A percentile compares a stretch with the other conserved stretches of the same genome.
phyloP scores from a whole-genome alignment of 2,797 vertebrate species.

The Margarornis squamiger region DNA sequence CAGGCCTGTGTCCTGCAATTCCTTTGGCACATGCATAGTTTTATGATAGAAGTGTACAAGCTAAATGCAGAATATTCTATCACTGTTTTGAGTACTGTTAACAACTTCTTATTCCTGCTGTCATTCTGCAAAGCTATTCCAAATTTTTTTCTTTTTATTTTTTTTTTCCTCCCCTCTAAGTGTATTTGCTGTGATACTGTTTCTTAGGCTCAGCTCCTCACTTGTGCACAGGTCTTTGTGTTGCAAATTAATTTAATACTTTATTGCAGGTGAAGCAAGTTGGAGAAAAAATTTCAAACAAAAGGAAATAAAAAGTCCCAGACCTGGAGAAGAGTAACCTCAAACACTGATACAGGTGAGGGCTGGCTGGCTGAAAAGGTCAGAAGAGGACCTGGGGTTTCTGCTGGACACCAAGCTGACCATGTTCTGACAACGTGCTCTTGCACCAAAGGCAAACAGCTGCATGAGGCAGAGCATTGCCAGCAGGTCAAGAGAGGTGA shows the following conservation, averaged over 20 bases:
- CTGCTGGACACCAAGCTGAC: background rate
- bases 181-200: background rate
- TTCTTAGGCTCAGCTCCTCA: background rate
- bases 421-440: accelerated
- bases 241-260: background rate
- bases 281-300: background rate
- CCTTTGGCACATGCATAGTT: background rate
- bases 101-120: background rate
- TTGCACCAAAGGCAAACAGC: background rate
- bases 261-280: background rate
- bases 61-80: background rate
- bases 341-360: background rate
- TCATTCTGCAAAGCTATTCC: background rate
- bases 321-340: background rate
- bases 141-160: too few relatives aligned
- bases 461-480: background rate
- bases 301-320: background rate
- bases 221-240: background rate
- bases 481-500: background rate
- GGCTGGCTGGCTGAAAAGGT: background rate
- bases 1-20: background rate
- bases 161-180: background rate
- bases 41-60: background rate
- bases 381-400: background rate
- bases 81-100: background rate